Evolutionary conservation across 2,888 invertebrate species (phyloP).

Genomic region (Brenthis daphne): DNA sequence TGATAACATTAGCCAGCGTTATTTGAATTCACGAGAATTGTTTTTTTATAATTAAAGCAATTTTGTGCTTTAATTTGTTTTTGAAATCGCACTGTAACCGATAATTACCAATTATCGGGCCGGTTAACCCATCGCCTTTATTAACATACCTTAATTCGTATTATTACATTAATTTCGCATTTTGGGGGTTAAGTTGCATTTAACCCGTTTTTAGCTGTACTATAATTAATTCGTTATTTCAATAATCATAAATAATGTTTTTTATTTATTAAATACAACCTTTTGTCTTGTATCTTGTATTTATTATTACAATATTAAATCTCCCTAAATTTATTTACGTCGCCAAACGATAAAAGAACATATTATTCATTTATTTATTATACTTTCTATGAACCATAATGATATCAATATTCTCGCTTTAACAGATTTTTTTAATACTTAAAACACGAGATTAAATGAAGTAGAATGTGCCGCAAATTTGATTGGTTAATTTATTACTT

Average conservation of each 20-base stretch:
- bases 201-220: conserved; percentile 8
- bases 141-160: conserved; percentile 23
- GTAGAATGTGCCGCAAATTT: conserved; percentile 1
- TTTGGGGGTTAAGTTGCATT: conserved; percentile 13
- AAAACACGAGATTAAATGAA: background rate
- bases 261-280: no score
- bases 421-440: background rate
- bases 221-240: conserved; percentile 8
- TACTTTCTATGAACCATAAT: no score
- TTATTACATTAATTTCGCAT: conserved; percentile 18
- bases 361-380: no score
- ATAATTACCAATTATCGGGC: conserved; percentile 13
- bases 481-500: conserved; percentile 14
- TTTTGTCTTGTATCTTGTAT: no score
- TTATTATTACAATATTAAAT: no score
- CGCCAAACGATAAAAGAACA: no score
- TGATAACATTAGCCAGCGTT: background rate
- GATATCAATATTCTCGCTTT: no score
- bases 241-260: no score
- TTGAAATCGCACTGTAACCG: conserved; percentile 11
- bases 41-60: background rate
- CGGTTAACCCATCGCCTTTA: conserved; percentile 10
- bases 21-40: background rate
- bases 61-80: conserved; percentile 1
- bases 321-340: no score